Evolutionary conservation across 2,797 vertebrate species (phyloP), one percentile per base, ranked within the genome.

Genomic region (Pangasius mekongensis): DNA sequence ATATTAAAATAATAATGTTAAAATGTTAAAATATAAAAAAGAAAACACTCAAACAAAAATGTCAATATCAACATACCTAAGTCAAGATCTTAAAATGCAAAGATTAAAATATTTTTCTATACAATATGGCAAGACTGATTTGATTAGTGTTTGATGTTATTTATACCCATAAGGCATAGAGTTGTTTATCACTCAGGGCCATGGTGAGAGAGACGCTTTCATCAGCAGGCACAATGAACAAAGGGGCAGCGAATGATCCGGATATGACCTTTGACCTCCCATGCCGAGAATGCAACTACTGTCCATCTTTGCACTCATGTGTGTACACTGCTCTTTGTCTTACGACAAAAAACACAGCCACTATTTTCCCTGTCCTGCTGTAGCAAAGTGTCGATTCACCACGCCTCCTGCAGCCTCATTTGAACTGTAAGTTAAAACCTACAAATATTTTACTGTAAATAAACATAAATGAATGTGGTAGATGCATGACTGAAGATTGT

Each of bases 201-300:
- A 58, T 69, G 11, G 33, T 9, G 22, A 39, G 60, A 82, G 27
- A 88, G 84, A 86, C 67, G 83, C 86, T 83, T 85, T 85, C 76
- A 54, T 6, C 36, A 67, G 54, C 58, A 81, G 56, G 80, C 86
- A 90, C 91, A 91, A 91, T 86, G 88, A 74, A 90, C 89, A 92
- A 91, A 89, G 85, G 84, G 47, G 58, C 60, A 85, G 83, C 56
- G 66, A 90, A 87, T 88, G 86, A 86, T 83, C 80, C 85, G 89
- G 90, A 90, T 90, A 84, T 89, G 89, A 87, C 88, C 90, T 88
- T 82, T 89, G 89, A 87, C 89, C 89, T 64, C 84, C n/a, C 58
- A 54, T 39, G 18, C 36, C 47, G 84, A 87, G 89, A 88, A 90
- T 89, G 73, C 86, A 47, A 39, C 76, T 58, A 85, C 84, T 91